Conservation (phyloP, 37 sponge, comb jelly and placozoan genomes). For the Oopsacas minuta region DNA sequence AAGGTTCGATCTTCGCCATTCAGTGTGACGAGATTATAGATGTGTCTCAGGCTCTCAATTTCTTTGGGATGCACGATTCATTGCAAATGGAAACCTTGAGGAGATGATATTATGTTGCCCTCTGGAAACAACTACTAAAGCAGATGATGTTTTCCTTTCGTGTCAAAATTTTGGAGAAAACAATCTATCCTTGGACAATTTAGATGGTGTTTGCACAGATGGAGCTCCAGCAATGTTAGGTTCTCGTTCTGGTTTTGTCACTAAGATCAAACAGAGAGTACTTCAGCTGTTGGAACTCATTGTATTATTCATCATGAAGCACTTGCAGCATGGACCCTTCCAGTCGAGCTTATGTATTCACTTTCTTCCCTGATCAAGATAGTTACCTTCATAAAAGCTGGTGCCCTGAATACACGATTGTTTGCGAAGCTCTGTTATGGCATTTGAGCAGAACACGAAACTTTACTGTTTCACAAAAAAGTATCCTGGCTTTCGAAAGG, state of each 20-base stretch:
- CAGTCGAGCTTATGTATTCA: background rate
- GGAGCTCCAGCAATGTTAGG: constrained; percentile 10
- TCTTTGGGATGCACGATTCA: background rate
- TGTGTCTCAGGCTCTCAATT: background rate
- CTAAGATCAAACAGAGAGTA: background rate
- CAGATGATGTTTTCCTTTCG: too few species aligned
- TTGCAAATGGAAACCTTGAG: background rate
- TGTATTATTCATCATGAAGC: background rate
- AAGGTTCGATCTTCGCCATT: constrained; percentile 12
- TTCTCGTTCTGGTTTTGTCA: constrained; percentile 8
- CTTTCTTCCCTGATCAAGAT: background rate
- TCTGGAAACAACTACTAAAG: background rate
- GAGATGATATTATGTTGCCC: background rate
- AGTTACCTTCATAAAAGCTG: background rate
- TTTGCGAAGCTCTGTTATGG: background rate
- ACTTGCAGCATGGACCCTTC: constrained; percentile 9
- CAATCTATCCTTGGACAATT: too few species aligned
- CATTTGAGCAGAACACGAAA: background rate
- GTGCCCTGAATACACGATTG: background rate
- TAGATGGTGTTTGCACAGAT: too few species aligned
- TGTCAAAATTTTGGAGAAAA: too few species aligned
- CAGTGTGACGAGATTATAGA: constrained; percentile 1
- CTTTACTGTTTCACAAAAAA: constrained; percentile 1
- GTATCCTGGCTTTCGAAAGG: background rate
- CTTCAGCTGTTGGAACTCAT: constrained; percentile 8